Conservation (phyloP, 2,888 invertebrate species). For the Spisula solida region DNA sequence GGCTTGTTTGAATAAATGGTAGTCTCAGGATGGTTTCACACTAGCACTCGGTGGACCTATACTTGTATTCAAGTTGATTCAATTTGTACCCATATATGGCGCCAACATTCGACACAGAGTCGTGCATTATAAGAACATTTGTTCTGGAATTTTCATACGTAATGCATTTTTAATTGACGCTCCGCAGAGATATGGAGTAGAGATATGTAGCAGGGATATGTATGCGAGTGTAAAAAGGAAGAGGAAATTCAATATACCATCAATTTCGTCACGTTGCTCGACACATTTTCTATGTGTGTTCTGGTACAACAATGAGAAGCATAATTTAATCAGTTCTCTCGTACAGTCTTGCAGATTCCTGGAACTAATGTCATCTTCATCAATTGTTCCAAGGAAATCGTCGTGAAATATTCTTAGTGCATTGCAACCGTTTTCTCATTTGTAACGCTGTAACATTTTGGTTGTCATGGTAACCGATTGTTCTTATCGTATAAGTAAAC, state of each 20-base stretch:
- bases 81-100: neutral
- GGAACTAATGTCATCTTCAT: neutral
- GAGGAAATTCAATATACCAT: neutral
- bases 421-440: conserved; percentile 6
- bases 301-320: neutral
- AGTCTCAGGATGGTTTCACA: neutral
- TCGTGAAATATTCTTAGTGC: neutral
- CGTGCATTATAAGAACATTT: neutral
- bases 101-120: neutral
- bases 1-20: neutral
- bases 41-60: neutral
- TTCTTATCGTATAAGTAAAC: neutral
- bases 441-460: neutral
- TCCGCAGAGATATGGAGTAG: too few relatives aligned
- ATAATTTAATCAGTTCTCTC: neutral
- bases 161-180: neutral
- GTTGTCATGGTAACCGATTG: conserved; percentile 1
- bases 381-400: neutral
- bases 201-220: neutral
- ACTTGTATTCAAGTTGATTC: neutral
- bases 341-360: neutral
- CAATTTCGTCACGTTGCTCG: neutral
- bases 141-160: neutral
- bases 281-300: too few relatives aligned
- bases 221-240: neutral